Base-by-base conservation (phyloP, 2,888 invertebrate genomes). In the Eurytoma adleriae region DNA sequence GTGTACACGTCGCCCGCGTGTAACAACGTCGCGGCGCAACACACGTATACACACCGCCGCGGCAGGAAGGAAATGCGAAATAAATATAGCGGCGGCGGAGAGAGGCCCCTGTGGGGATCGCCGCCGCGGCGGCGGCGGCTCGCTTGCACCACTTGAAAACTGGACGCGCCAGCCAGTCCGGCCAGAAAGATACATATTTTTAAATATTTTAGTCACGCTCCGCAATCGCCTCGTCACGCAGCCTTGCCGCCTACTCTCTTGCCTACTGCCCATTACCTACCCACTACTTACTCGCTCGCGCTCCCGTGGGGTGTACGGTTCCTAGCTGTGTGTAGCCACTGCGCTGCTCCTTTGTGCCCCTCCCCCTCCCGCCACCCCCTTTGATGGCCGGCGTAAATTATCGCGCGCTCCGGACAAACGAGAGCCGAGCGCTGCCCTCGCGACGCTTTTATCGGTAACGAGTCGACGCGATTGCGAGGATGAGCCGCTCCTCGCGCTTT, bases 181-280 rank as follows among this genome's bases (percentile, higher is more conserved):
- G 88, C 88, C 89, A 90, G 90, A 90, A 90, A 90, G 90, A 90
- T 90, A 90, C 90, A 90, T 90, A 90, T 90, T 90, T 90, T 90
- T 90, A 90, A 90, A 90, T 90, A 90, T 90, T 90, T 90, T 90
- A 90, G 90, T 90, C 90, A 90, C 90, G 90, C 89, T 90, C 86
- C 87, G 90, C 90, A 90, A 90, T 90, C 89, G 89, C 89, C 89
- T 88, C 90, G 90, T 90, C 90, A 90, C 90, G 90, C 90, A 90
- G 90, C 87, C 90, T 90, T 90, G 89, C 90, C 90, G 90, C 90
- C 81, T 82, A 82, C 79, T 75, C 74, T 78, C 73, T 59, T 67
- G 66, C 73, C 88, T 85, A 82, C 83, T 86, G 81, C 84, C 86
- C 86, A 87, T 86, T 86, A 86, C 86, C 84, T 85, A 86, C 84